phyloP scores from a whole-genome alignment of 2,113 vertebrate species.

The Burhinus bistriatus region DNA sequence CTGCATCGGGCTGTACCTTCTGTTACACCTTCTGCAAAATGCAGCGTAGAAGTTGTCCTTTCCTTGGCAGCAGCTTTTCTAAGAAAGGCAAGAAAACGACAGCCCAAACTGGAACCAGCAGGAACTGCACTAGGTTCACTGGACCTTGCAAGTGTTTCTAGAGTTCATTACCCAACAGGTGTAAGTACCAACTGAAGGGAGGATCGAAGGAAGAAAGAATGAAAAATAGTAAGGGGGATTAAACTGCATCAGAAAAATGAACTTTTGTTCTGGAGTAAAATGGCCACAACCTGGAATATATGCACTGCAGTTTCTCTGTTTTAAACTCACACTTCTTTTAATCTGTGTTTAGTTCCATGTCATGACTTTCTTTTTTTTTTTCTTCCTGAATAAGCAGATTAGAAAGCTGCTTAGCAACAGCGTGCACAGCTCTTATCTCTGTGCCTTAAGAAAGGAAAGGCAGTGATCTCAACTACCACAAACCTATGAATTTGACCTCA shows the following conservation, averaged over 20 bases:
- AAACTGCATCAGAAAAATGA: background rate
- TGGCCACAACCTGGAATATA: background rate
- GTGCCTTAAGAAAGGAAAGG: background rate
- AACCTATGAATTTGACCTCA: background rate
- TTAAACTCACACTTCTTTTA: background rate
- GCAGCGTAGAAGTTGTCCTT: background rate
- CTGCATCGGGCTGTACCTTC: background rate
- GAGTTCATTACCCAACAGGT: background rate
- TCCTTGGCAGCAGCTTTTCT: background rate
- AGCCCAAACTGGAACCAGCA: background rate
- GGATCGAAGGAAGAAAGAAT: background rate
- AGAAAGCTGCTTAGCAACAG: background rate
- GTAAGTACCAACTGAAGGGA: background rate
- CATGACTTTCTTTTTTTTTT: background rate
- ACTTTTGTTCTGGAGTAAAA: background rate
- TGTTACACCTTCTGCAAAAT: background rate
- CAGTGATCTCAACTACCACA: background rate
- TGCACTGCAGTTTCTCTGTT: background rate
- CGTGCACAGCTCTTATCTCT: background rate
- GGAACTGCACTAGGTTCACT: background rate
- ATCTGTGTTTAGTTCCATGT: background rate
- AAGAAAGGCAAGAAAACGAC: background rate
- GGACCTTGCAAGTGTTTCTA: background rate
- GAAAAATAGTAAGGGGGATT: background rate
- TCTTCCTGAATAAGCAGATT: background rate